Conservation (phyloP, 2,888 invertebrate genomes). For the Caenorhabditis sulstoni region DNA sequence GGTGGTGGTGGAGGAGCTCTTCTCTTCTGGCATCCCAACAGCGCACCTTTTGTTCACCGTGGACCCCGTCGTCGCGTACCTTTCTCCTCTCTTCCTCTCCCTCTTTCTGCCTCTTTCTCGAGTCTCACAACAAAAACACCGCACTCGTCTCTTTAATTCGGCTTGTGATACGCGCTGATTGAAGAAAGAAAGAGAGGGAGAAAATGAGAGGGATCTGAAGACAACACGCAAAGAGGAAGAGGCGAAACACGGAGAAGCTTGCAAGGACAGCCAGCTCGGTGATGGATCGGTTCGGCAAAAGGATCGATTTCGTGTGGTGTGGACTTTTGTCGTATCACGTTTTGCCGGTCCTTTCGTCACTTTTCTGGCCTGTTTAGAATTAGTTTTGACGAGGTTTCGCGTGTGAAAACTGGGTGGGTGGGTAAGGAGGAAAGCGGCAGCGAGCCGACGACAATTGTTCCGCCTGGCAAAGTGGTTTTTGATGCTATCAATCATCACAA, state of each 20-base stretch:
- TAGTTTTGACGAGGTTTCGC: background rate
- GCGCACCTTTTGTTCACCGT: conserved; percentile 53
- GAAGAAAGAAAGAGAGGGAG: background rate
- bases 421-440: background rate
- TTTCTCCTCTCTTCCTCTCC: conserved; percentile 43
- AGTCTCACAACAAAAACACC: conserved; percentile 53
- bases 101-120: too few species aligned
- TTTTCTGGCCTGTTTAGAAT: background rate
- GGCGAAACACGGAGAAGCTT: background rate
- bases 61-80: conserved; percentile 27
- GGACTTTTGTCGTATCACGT: too few species aligned
- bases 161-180: conserved; percentile 44
- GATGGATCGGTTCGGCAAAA: background rate
- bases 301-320: background rate
- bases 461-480: background rate
- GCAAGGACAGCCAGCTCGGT: background rate
- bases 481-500: background rate
- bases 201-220: background rate
- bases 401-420: background rate
- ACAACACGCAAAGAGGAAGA: background rate
- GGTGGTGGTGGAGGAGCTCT: too few species aligned
- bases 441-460: background rate
- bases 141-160: conserved; percentile 36
- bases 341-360: too few species aligned
- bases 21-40: conserved; percentile 8